Base-by-base conservation (phyloP, 2,113 vertebrate genomes). In the Circaetus cinerascens region DNA sequence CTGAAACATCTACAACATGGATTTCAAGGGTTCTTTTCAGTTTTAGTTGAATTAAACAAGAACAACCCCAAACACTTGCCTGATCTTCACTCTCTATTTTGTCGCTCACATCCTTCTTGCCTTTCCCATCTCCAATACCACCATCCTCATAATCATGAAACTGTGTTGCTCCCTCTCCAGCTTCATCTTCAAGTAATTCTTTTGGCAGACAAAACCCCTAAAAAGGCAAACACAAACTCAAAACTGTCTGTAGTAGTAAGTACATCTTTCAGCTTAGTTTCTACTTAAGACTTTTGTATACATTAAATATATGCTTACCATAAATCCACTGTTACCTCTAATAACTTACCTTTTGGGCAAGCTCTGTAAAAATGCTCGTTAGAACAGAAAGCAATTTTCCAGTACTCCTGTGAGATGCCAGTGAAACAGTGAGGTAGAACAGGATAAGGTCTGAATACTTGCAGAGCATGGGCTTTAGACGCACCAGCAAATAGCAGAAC, bases 51-150 rank as follows among this genome's bases (percentile, higher is more conserved):
- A 41, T n/a, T 76, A 66, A 77, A 85, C 34, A 62, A 74, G 59
- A 91, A 50, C 11, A 40, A 50, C 18, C 18, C 38, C 38, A 79
- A 76, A 74, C n/a, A 97, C 97, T 56, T 97, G 99, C 99, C 99
- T 99, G 99, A 63, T 99, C 99, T 98, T 99, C 99, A 40, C 98
- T 99, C 97, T 99, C 99, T 81, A 99, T 99, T 98, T 99, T 99
- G 96, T 99, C 98, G 20, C 99, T 99, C 97, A 99, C 98, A 51
- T 99, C 99, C 96, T 99, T 99, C 94, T 92, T 92, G 83, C 99
- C 99, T 89, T 99, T 99, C 8, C 99, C 99, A 90, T 99, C 99
- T 94, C 99, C 99, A 41, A 99, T 99, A 15, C 99, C 99, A 27
- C 99, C 99, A 1, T 99, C 99, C 68, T 99, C 99, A 5, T 99